Percentiles rank a stretch among this genome's conserved stretches.
These are phyloP conservation scores for Achroia grisella DNA, from an alignment of 1,140 invertebrate genomes.

Conservation along the genomic window DNA sequence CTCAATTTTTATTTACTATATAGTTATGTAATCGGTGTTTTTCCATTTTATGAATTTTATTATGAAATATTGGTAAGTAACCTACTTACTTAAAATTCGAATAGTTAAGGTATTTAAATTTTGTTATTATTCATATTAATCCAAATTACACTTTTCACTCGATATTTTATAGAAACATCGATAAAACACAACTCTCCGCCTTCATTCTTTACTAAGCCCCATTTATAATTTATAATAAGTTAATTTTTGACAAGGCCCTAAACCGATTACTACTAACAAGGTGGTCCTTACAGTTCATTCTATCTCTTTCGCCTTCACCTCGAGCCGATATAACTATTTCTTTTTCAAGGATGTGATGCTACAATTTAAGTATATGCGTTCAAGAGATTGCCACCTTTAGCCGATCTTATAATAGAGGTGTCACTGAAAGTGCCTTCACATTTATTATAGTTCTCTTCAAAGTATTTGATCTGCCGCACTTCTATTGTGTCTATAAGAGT, in stretches of 20 bases:
- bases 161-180: neutral
- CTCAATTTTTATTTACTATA: too few species aligned
- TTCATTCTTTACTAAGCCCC: constrained; percentile 17
- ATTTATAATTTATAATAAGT: constrained; percentile 48
- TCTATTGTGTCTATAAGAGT: neutral
- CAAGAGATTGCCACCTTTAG: constrained; percentile 25
- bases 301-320: constrained; percentile 6
- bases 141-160: too few species aligned
- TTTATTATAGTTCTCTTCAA: constrained; percentile 16
- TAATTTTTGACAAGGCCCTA: constrained; percentile 50
- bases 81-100: too few species aligned
- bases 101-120: too few species aligned
- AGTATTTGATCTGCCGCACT: constrained; percentile 16
- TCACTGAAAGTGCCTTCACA: constrained; percentile 12
- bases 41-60: too few species aligned
- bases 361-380: constrained; percentile 23
- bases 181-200: neutral
- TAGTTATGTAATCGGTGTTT: too few species aligned
- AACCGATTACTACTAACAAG: constrained; percentile 61
- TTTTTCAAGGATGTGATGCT: constrained; percentile 31
- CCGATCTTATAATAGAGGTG: constrained; percentile 18
- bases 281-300: constrained; percentile 35
- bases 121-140: too few species aligned
- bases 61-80: too few species aligned
- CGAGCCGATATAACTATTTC: constrained; percentile 18